Evolutionary conservation across 2,113 vertebrate species (phyloP), one percentile per base, ranked within the genome.

Genomic region (Entomyzon cyanotis): DNA sequence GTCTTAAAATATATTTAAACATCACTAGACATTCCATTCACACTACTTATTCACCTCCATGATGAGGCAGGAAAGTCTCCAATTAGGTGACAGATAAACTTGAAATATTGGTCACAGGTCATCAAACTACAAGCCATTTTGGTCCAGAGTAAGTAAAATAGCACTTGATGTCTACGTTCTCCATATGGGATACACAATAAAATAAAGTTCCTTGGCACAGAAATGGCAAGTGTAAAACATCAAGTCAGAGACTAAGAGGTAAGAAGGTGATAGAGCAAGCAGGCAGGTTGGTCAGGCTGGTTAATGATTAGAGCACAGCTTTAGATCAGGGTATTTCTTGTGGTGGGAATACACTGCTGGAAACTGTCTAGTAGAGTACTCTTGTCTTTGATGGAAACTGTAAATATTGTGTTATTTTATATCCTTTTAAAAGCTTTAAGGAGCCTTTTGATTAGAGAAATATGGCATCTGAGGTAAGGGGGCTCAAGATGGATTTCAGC

Each of bases 181-280:
- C n/a, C 0, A 0, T 10, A 30, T 3, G 31, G n/a, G 10, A 70
- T 12, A 63, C 9, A 11, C 0, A 0, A 56, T 11, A 56, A 60
- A 92, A 76, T 15, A 22, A 73, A 53, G 7, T 37, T 76, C 12
- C 12, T 37, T 46, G 23, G 62, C 84, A 91, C 41, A 85, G 35
- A 89, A 87, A 44, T 12, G 12, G 50, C 46, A 68, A 37, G 20
- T 3, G 8, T n/a, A 60, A 70, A 59, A 25, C 10, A 75, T 10
- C 17, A 52, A 50, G 77, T 68, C 13, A 62, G 33, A 89, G 15
- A 60, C 12, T 23, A 60, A 71, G 30, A 69, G 9, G 20, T 12
- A 74, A 60, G 41, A 87, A 84, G 0, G 2, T 7, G 15, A 52
- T 50, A 41, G 15, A 91, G 41, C 2, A 15, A 89, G 70, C 18